Evolutionary conservation across 2,113 vertebrate genomes (phyloP).

Genomic region (Neolamprologus sp.): DNA sequence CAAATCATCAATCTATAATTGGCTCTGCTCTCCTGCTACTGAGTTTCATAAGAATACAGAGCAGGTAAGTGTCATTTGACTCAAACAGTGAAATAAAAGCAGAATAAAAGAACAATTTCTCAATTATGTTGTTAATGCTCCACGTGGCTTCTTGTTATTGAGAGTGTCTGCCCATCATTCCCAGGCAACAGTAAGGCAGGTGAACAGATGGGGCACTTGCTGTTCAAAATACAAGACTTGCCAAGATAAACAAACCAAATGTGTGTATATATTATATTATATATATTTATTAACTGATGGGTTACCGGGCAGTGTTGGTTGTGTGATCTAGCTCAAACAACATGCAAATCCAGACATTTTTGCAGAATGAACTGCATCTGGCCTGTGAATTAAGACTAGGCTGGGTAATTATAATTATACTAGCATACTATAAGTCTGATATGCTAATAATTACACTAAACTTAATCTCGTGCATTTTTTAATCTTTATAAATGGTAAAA

Average conservation of each 20-base stretch:
- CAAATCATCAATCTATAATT: conserved; percentile 21
- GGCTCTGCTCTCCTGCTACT: not conserved
- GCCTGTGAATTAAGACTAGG: not conserved
- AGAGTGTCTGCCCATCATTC: conserved; percentile 1
- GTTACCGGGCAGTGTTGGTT: not conserved
- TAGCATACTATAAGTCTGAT: not conserved
- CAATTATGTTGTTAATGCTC: not conserved
- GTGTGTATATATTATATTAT: not conserved
- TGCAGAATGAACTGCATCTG: not conserved
- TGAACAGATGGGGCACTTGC: conserved; percentile 45
- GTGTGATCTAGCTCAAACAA: not conserved
- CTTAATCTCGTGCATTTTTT: not conserved
- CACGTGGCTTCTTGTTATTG: not conserved
- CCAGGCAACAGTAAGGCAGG: conserved; percentile 2
- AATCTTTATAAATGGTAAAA: not conserved
- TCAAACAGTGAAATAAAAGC: not conserved
- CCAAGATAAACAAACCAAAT: conserved; percentile 20
- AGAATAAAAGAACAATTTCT: not conserved
- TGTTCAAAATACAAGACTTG: conserved; percentile 8
- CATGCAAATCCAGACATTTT: not conserved
- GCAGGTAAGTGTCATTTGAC: not conserved
- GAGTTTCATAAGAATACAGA: not conserved
- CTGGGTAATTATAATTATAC: not conserved
- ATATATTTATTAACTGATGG: not conserved
- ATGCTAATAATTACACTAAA: not conserved